Base-by-base conservation (phyloP, 2,113 vertebrate genomes). In the Halichoeres trimaculatus region DNA sequence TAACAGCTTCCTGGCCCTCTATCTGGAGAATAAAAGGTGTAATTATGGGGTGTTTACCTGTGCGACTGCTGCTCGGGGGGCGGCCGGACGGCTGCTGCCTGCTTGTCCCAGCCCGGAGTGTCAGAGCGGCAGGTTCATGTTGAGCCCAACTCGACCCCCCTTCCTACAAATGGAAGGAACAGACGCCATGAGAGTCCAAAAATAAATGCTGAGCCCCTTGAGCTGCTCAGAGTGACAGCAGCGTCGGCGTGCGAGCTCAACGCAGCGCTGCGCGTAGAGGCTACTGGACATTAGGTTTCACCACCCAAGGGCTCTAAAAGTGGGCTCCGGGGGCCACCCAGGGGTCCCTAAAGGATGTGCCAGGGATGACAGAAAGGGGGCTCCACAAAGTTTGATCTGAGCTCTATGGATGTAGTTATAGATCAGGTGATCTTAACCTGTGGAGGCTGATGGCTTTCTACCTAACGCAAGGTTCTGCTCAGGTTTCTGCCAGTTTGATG, bases 181-280 rank as follows among this genome's bases (percentile, higher is more conserved):
- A 52, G 85, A 87, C 92, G 87, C 93, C 89, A 93, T 94, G 90
- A 68, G 47, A 56, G 85, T 91, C 95, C 95, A 94, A 95, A 96
- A 97, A 98, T 98, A 98, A 92, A 92, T 63, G 70, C 67, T 66
- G 83, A 90, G 83, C 79, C 80, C 77, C 67, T 74, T 17, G 69
- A 70, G 78, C 86, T 74, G 85, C 86, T 89, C 85, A 81, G 87
- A 88, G 90, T 85, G 87, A 83, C 84, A 80, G 85, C 57, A 38
- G 52, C 5, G 41, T 24, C 19, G 81, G 70, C 79, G 75, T 76
- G 73, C 59, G 82, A 63, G 78, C 51, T 43, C 67, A 41, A 24
- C 58, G 14, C 81, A 70, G 70, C 17, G 72, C 71, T 75, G 80
- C 19, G 10, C 60, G 10, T 68, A 76, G 61, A 55, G 74, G 40